Conservation (phyloP, 1,140 invertebrate genomes). For the Pachypeltis micranthus region DNA sequence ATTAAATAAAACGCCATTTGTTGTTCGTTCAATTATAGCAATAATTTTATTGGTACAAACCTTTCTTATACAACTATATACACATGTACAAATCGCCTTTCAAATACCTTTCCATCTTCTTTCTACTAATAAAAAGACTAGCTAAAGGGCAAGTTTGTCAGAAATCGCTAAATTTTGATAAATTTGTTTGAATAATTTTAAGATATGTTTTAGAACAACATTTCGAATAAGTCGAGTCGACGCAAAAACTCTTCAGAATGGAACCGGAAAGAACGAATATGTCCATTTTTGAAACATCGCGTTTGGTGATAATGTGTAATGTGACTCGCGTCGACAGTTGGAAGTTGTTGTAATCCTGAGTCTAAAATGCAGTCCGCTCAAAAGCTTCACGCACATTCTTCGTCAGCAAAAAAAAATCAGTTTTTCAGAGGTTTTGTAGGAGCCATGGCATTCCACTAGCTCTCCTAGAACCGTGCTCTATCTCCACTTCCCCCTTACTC, state of each 20-base stretch:
- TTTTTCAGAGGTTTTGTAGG: too few species aligned
- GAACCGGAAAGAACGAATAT: neutral
- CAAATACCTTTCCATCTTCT: neutral
- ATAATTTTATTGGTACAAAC: slow-evolving; percentile 3
- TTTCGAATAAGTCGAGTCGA: neutral
- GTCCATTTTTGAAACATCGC: neutral
- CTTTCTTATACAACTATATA: neutral
- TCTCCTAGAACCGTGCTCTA: too few species aligned
- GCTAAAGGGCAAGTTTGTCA: neutral
- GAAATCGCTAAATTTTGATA: neutral
- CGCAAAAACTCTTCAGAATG: neutral
- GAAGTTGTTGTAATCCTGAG: too few species aligned
- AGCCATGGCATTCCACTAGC: too few species aligned
- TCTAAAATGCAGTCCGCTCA: neutral
- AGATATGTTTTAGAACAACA: slow-evolving; percentile 6
- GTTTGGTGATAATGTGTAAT: too few species aligned
- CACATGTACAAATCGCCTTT: neutral
- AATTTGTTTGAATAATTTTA: neutral
- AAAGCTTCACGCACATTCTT: neutral
- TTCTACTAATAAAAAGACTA: neutral
- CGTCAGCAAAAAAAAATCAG: too few species aligned
- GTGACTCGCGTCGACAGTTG: too few species aligned
- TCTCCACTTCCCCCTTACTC: too few species aligned
- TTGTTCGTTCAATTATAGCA: too few species aligned
- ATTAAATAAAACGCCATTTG: too few species aligned